Conservation (phyloP, 2,797 vertebrate genomes). For the Myotis planiceps region DNA sequence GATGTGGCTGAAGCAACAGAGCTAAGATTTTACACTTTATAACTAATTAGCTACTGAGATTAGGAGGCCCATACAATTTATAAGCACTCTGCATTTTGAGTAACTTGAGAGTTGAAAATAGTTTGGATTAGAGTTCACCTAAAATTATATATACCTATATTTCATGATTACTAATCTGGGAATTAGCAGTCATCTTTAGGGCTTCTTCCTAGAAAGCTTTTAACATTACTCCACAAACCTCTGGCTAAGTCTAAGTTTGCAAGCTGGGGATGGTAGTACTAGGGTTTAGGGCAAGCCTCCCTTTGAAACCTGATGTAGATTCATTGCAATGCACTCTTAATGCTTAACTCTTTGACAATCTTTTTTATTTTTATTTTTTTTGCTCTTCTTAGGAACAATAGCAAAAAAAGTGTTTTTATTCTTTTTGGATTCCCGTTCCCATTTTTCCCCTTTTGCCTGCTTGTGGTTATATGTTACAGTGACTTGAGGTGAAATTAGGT, state of each 20-base stretch:
- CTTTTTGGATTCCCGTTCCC: not conserved
- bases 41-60: constrained; percentile 36
- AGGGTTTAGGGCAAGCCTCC: not conserved
- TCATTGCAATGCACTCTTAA: not conserved
- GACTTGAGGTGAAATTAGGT: constrained; percentile 1
- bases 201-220: not conserved
- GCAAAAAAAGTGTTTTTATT: not conserved
- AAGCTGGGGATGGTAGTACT: not conserved
- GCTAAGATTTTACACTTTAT: not conserved
- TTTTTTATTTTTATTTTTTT: not conserved
- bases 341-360: not conserved
- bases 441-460: not conserved
- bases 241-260: not conserved
- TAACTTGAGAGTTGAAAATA: not conserved
- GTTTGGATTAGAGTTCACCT: not conserved
- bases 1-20: not conserved
- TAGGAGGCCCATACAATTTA: not conserved
- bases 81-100: not conserved
- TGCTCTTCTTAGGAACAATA: not conserved
- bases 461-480: not conserved
- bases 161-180: not conserved
- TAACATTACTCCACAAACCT: not conserved
- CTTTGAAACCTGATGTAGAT: not conserved
- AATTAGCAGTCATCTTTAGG: not conserved
- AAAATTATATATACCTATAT: not conserved